phyloP scores from a whole-genome alignment of 2,888 invertebrate species.

The Nomada lathburiana region DNA sequence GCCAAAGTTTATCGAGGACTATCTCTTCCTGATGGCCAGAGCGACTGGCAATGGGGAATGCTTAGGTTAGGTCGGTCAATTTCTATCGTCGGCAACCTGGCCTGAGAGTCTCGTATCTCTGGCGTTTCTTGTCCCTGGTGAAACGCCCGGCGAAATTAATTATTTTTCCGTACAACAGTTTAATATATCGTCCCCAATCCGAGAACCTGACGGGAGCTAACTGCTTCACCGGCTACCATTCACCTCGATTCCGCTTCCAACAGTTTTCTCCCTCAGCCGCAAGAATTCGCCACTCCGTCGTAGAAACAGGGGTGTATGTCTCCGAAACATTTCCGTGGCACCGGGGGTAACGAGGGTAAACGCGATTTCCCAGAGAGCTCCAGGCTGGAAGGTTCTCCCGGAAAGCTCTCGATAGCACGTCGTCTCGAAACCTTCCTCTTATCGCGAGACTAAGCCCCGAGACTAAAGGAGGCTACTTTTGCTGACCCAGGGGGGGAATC shows the following conservation, averaged over 20 bases:
- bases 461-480: conserved; percentile 49
- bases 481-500: conserved; percentile 68
- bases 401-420: conserved; percentile 18
- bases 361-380: conserved; percentile 47
- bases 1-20: no score
- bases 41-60: no score
- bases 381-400: conserved; percentile 16
- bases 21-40: no score
- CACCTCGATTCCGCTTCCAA: background rate
- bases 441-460: conserved; percentile 45
- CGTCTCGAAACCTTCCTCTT: conserved; percentile 51
- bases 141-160: no score
- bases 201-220: background rate
- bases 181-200: background rate
- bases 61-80: conserved; percentile 65
- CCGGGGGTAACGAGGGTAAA: conserved; percentile 51
- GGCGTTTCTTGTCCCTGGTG: no score
- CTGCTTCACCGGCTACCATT: background rate
- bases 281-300: background rate
- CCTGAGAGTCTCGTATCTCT: conserved; percentile 28
- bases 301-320: conserved; percentile 14
- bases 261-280: background rate
- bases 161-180: no score
- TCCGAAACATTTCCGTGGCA: conserved; percentile 28
- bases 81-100: conserved; percentile 64